Conservation (phyloP, 30 jellyfish, hydroid and myxozoan species). For the Cassiopea andromeda region DNA sequence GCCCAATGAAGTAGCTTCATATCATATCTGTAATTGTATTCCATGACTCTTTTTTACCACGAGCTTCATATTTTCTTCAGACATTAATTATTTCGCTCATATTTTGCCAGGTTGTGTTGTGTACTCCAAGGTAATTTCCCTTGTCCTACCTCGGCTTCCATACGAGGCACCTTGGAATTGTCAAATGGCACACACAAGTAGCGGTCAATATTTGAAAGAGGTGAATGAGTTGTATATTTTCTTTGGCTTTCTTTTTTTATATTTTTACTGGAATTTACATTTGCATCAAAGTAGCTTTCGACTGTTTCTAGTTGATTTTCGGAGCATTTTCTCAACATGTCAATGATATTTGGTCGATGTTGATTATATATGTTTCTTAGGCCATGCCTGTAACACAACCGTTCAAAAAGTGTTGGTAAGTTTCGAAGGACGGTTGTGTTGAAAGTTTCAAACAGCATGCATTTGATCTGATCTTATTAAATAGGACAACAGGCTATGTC, state of each 20-base stretch:
- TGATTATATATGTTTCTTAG: too few relatives aligned
- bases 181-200: constrained; percentile 69
- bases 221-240: background rate
- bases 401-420: too few relatives aligned
- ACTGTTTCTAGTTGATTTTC: background rate
- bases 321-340: too few relatives aligned
- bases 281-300: background rate
- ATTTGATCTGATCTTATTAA: too few relatives aligned
- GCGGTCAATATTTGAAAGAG: constrained; percentile 50
- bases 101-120: background rate
- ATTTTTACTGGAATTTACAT: too few relatives aligned
- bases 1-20: background rate
- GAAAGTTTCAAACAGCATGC: too few relatives aligned
- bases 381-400: too few relatives aligned
- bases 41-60: background rate
- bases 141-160: background rate
- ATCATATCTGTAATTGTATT: background rate
- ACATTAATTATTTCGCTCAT: too few relatives aligned
- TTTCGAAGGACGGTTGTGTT: too few relatives aligned
- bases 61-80: background rate
- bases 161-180: constrained; percentile 20
- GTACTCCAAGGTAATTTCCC: too few relatives aligned
- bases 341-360: too few relatives aligned
- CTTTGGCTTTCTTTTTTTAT: background rate
- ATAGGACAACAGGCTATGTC: too few relatives aligned